Base-by-base conservation (phyloP, 2,797 vertebrate genomes). In the Brachyalestes nurse region DNA sequence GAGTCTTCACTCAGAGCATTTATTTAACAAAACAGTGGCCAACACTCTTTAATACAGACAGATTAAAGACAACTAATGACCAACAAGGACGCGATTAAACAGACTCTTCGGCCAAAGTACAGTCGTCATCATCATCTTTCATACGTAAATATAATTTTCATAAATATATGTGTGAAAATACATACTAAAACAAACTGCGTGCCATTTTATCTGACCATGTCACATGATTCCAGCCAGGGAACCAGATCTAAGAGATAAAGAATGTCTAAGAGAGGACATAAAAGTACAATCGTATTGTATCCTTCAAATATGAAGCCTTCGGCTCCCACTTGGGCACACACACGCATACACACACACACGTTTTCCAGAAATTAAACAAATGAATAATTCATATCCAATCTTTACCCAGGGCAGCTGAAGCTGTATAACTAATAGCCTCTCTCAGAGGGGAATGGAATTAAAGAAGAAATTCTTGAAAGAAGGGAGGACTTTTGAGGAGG, bases 341-440 rank as follows among this genome's bases (percentile, higher is more conserved):
- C 9, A 21, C 23, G 6, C 71, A 40, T 53, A 38, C n/a, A 28
- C 74, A 67, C 75, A 55, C 53, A 55, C 6, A 55, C 53, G 5
- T 58, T 81, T 81, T 81, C 49, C 72, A 53, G 57, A 84, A 81
- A 84, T 81, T 78, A 72, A 58, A 82, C 64, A 75, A 55, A 65
- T 84, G 51, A 84, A 84, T 84, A 60, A 84, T 84, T 78, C 66
- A 82, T 82, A 66, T 71, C 42, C 38, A 58, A 61, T 75, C 72
- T 75, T 79, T 76, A 60, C 60, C 47, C 45, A 72, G 55, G 69
- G 66, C 77, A 79, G 66, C 62, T 53, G 57, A 71, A 66, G 66
- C 73, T 80, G 73, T 79, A 80, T 77, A 85, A 85, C 81, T 85
- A 82, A 85, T 82, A 77, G 61, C n/a, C 58, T 64, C 55, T 67